A percentile compares a stretch with the other conserved stretches of the same genome.
Conservation (phyloP, 2,797 vertebrate genomes). For the Halcyon chelicuti region DNA sequence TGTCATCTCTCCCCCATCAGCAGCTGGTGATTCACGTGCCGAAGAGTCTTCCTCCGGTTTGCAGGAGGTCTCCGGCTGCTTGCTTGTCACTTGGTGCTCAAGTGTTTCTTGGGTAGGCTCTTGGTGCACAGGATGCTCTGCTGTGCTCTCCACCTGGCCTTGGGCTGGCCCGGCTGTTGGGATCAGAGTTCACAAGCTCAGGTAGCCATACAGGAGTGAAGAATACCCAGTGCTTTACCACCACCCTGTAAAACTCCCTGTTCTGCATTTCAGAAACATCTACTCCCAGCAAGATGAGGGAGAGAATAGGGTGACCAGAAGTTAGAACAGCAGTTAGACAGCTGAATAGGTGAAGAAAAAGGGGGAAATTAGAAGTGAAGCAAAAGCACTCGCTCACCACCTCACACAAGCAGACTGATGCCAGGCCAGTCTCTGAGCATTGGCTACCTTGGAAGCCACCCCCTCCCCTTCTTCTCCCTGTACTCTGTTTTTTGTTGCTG, state of each 20-base stretch:
- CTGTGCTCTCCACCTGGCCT: not conserved
- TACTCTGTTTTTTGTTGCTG: not conserved
- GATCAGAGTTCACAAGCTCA: conserved; percentile 6
- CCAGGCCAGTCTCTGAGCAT: not conserved
- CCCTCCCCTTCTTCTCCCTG: not conserved
- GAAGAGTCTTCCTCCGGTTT: not conserved
- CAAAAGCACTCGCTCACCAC: not conserved
- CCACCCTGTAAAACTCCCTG: not conserved
- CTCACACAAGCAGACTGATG: not conserved
- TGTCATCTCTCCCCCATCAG: not conserved
- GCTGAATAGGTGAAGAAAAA: not conserved
- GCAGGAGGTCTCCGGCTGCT: not conserved
- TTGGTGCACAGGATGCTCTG: not conserved
- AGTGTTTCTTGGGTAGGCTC: not conserved
- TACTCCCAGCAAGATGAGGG: not conserved
- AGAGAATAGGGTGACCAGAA: not conserved
- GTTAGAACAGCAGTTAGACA: not conserved
- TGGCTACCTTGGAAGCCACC: not conserved
- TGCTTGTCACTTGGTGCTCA: not conserved
- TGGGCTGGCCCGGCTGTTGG: conserved; percentile 18
- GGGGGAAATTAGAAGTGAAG: not conserved
- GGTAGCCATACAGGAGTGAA: not conserved
- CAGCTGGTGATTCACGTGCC: not conserved
- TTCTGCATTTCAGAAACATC: not conserved
- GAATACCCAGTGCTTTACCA: not conserved